These are phyloP conservation scores for Tetropium fuscum DNA, from an alignment of 2,888 invertebrate species.

Conservation along the genomic window DNA sequence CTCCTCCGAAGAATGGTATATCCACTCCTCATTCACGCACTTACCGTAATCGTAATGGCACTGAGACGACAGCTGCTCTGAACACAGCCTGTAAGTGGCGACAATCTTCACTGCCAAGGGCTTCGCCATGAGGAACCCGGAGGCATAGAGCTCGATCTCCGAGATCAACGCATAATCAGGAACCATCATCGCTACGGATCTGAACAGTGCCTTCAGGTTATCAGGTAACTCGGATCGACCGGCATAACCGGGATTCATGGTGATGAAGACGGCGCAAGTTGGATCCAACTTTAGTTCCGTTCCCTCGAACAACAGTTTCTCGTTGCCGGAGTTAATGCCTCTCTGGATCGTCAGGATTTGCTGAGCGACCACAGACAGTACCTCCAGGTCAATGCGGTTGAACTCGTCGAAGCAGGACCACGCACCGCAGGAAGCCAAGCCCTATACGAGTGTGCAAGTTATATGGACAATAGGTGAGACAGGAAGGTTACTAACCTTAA, in stretches of 20 bases:
- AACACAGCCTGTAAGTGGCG: constrained; percentile 92
- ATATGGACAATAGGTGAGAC: constrained; percentile 28
- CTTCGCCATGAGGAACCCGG: constrained; percentile 90
- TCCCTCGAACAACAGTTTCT: constrained; percentile 89
- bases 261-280: constrained; percentile 92
- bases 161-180: constrained; percentile 96
- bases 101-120: constrained; percentile 94
- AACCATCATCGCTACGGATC: constrained; percentile 97
- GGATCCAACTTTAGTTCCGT: constrained; percentile 87
- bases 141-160: constrained; percentile 94
- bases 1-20: no score
- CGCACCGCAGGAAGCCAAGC: constrained; percentile 92
- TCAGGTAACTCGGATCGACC: constrained; percentile 94
- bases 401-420: constrained; percentile 99
- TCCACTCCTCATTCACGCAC: no score
- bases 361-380: constrained; percentile 94
- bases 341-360: constrained; percentile 95
- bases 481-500: constrained; percentile 72
- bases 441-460: constrained; percentile 67
- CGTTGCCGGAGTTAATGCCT: constrained; percentile 83
- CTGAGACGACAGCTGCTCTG: constrained; percentile 93
- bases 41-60: constrained; percentile 94
- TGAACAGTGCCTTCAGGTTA: constrained; percentile 80
- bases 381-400: constrained; percentile 93
- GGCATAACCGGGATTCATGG: constrained; percentile 95